Evolutionary conservation across 1,140 invertebrate species (phyloP), one percentile per base, ranked within the genome.

Genomic region (Apis dorsata): DNA sequence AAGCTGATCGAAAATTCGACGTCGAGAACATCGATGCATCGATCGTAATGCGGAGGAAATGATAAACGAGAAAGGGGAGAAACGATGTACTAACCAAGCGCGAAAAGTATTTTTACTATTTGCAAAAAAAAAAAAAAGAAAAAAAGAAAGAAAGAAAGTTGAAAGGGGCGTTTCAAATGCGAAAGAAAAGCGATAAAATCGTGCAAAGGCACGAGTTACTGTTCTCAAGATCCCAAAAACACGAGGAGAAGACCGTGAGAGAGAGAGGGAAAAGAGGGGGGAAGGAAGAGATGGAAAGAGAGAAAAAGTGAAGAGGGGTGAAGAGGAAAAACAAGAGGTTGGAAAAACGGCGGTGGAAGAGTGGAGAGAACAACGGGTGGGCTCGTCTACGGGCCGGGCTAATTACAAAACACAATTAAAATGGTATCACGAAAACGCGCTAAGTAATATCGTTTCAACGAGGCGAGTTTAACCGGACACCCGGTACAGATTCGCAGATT

Each of bases 321-420:
- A 81, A 72, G 75, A 63, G 59, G 51, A 68, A 62, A 51, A 34
- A 53, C 49, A 62, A 74, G 60, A 66, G 75, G 75, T 53, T 62
- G 72, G 73, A 75, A 85, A 44, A 85, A 21, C 28, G 73, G 21
- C 13, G 21, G 12, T 34, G 62, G 55, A 76, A 76, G 86, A 81
- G 75, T 49, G n/a, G 59, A 21, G 59, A 21, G 70, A 80, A 71
- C 60, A 71, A 79, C 59, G 70, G 79, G 8, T 57, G 60, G 49
- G 51, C 49, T 57, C 81, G 68, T 65, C 70, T 57, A 63, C 74
- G 72, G 83, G 69, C 53, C 69, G 81, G 86, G 84, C 86, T 88
- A 88, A 88, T 88, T 88, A 88, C 84, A 86, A 88, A 88, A 88
- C 80, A 87, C 86, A 85, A 86, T 88, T 88, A 88, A 88, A 88